Evolutionary conservation across 35 echinoderm and acorn worm genomes (phyloP), one percentile per base, ranked within the genome.

Genomic region (Apostichopus californicus): DNA sequence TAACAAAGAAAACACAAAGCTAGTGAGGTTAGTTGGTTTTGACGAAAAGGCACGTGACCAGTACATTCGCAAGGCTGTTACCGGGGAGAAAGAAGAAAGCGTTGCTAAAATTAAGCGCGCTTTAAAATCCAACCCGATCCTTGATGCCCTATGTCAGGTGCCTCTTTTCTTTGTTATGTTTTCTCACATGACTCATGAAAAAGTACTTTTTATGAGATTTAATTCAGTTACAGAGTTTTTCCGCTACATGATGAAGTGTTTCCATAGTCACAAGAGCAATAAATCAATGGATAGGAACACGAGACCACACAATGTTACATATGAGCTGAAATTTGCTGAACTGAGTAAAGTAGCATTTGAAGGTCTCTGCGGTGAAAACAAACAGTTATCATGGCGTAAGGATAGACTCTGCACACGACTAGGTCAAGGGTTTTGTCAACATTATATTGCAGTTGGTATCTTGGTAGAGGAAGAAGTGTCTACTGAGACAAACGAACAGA

Each of bases 41-140:
- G 77, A 78, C 77, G 77, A 78, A 21, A 21, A 78, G 5, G 77
- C 77, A 8, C 8, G 77, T 11, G 77, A 78, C 77, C 8, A 78
- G 77, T 78, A 78, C 77, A 78, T 78, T 46, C 77, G 77, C 28
- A 78, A 78, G 28, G 77, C 77, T 78, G 77, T 78, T 24, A 17
- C 17, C 20, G 28, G 15, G 8, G 15, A 78, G 7, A 46, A 78
- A 3, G 77, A 78, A 11, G 77, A 78, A 17, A 17, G 8, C 8
- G 77, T 78, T 10, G 77, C 8, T 8, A 21, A 78, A 17, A 78
- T 78, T 8, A 78, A 78, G n/a, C 8, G 5, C 6, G 8, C 8
- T 11, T 17, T 78, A 11, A 8, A 17, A 11, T 8, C 8, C 7
- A 78, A 78, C 77, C 15, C 77, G 8, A 46, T 78, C 28, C 77